Percentiles rank a stretch among this genome's conserved stretches.
These are phyloP conservation scores for Amphilophus citrinellus DNA, from an alignment of 2,113 vertebrate genomes.

Conservation along the genomic window DNA sequence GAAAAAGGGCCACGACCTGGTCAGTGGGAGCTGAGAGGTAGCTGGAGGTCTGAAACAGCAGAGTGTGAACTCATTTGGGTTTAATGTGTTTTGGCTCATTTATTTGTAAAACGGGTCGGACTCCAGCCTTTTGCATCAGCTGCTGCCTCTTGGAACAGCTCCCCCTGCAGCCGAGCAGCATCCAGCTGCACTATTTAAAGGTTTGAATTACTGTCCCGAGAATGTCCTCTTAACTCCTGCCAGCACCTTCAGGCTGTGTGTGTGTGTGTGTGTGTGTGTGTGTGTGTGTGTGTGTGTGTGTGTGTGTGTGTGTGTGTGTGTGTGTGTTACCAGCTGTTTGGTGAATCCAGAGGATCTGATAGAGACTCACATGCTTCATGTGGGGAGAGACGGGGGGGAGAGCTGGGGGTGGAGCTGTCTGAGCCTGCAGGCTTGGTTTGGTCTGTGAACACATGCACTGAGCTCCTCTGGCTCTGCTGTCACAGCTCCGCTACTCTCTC, in stretches of 20 bases:
- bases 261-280: conserved; percentile 9
- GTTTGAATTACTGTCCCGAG: conserved; percentile 28
- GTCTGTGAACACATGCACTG: conserved; percentile 39
- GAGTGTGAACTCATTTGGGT: neutral
- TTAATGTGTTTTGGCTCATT: neutral
- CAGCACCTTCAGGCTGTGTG: neutral
- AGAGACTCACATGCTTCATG: conserved; percentile 50
- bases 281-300: conserved; percentile 19
- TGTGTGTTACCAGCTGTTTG: conserved; percentile 39
- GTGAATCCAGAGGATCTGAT: conserved; percentile 43
- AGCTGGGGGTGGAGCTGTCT: conserved; percentile 60
- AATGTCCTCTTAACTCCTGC: conserved; percentile 49
- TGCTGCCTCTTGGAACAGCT: neutral
- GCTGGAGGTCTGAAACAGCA: neutral
- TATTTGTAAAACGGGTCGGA: neutral
- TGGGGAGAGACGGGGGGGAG: neutral
- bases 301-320: conserved; percentile 18
- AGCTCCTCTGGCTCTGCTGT: neutral
- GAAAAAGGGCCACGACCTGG: no score
- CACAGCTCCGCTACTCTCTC: neutral
- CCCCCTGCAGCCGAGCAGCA: neutral
- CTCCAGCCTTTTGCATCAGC: neutral
- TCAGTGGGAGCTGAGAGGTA: fast-evolving
- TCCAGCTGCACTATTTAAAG: conserved; percentile 39
- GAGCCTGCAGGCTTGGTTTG: conserved; percentile 61